Evolutionary conservation across 2,113 vertebrate species (phyloP).

Genomic region (Pomatostomus ruficeps): DNA sequence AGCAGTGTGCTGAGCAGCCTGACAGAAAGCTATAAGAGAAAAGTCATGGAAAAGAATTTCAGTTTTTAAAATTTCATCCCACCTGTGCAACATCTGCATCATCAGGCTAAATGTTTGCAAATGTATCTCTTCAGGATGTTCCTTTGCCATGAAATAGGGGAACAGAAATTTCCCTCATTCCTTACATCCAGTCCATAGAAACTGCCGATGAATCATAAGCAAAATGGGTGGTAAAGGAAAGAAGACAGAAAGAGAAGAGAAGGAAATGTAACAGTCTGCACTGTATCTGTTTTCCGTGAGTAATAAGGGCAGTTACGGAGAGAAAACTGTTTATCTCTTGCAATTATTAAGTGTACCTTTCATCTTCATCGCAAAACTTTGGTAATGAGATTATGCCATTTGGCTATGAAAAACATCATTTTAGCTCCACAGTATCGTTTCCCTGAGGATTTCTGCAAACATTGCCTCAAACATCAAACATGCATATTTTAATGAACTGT

Average conservation of each 20-base stretch:
- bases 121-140: neutral
- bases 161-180: neutral
- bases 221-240: neutral
- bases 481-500: constrained; percentile 45
- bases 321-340: neutral
- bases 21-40: neutral
- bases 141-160: neutral
- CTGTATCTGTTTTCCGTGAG: neutral
- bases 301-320: neutral
- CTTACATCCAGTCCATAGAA: neutral
- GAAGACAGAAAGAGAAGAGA: neutral
- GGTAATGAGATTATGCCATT: constrained; percentile 18
- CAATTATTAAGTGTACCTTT: constrained; percentile 26
- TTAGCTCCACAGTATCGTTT: constrained; percentile 3
- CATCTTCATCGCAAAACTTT: neutral
- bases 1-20: neutral
- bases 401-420: neutral
- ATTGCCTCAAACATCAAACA: constrained; percentile 63
- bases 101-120: neutral
- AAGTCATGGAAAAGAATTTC: neutral
- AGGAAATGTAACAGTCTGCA: neutral
- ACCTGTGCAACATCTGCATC: neutral
- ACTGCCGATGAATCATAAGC: constrained; percentile 22
- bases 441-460: neutral
- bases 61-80: neutral